A percentile compares a stretch with the other conserved stretches of the same genome.
Evolutionary conservation across 2,797 vertebrate species (phyloP).

Genomic region (Helarctos malayanus): DNA sequence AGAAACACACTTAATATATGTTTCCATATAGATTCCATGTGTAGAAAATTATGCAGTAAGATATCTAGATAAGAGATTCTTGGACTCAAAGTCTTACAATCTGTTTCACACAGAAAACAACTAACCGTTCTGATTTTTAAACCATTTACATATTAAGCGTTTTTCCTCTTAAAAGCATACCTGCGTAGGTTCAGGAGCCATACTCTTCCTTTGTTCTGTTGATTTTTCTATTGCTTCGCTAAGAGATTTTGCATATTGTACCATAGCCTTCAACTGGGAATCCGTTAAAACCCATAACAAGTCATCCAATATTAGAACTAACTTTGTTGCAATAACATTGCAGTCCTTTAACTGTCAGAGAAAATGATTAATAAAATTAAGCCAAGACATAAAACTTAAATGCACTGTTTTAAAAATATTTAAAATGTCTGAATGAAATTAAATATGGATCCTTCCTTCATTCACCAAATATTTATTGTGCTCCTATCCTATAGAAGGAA

Average conservation of each 20-base stretch:
- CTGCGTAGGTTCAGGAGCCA: constrained; percentile 94
- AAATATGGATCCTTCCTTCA: constrained; percentile 24
- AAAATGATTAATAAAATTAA: constrained; percentile 73
- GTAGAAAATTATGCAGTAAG: neutral
- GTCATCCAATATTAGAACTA: constrained; percentile 97
- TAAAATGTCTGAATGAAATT: constrained; percentile 29
- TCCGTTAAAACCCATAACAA: constrained; percentile 99
- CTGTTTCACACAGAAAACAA: constrained; percentile 57
- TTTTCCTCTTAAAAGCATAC: constrained; percentile 81
- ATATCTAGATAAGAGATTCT: constrained; percentile 19
- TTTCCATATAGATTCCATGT: neutral
- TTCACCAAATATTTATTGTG: constrained; percentile 45
- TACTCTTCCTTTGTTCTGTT: constrained; percentile 97
- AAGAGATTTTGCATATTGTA: constrained; percentile 99
- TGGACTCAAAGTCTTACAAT: constrained; percentile 27
- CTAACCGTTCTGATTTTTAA: constrained; percentile 55
- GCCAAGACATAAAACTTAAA: constrained; percentile 50
- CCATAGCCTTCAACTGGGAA: constrained; percentile 99
- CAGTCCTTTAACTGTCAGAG: constrained; percentile 96
- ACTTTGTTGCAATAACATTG: constrained; percentile 98
- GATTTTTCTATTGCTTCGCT: constrained; percentile 99
- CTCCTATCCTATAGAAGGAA: neutral
- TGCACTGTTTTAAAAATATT: neutral
- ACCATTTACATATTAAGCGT: neutral
- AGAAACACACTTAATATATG: constrained; percentile 31